Conservation (phyloP, 2,113 vertebrate species). For the Uropsilus gracilis region DNA sequence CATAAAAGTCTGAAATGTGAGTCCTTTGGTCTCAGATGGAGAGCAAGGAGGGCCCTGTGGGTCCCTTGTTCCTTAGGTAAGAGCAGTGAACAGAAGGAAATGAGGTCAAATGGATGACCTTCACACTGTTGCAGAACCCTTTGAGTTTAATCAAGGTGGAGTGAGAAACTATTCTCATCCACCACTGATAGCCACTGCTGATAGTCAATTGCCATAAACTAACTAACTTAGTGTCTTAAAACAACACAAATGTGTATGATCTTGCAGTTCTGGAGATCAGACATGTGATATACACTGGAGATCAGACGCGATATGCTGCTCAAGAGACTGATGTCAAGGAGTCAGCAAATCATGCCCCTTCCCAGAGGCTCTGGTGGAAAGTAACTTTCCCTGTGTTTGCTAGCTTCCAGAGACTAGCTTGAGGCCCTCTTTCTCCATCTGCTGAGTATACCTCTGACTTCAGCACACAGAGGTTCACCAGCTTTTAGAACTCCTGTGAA, state of each 20-base stretch:
- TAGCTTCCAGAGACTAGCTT: not conserved
- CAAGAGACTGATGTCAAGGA: not conserved
- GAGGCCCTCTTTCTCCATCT: not conserved
- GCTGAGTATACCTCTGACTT: not conserved
- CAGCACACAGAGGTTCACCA: not conserved
- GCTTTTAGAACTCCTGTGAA: not conserved
- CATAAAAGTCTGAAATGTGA: not conserved
- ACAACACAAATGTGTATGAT: not conserved
- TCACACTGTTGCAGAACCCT: not conserved
- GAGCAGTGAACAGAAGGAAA: not conserved
- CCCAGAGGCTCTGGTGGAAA: not conserved
- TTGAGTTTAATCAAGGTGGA: not conserved
- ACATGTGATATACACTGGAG: not conserved
- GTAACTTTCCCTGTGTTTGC: not conserved
- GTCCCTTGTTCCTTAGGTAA: too few relatives aligned
- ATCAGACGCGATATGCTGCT: too few relatives aligned
- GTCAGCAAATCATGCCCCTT: not conserved
- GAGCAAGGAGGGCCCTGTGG: not conserved
- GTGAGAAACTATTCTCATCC: not conserved
- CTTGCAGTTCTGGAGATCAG: not conserved
- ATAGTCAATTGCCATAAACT: not conserved
- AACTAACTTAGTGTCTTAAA: not conserved
- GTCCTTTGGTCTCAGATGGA: not conserved
- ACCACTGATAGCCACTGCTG: too few relatives aligned
- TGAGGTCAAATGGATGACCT: not conserved